Percentiles rank a stretch among this genome's conserved stretches.
phyloP scores from a whole-genome alignment of 2,797 vertebrate genomes.

The Silurus aristotelis region DNA sequence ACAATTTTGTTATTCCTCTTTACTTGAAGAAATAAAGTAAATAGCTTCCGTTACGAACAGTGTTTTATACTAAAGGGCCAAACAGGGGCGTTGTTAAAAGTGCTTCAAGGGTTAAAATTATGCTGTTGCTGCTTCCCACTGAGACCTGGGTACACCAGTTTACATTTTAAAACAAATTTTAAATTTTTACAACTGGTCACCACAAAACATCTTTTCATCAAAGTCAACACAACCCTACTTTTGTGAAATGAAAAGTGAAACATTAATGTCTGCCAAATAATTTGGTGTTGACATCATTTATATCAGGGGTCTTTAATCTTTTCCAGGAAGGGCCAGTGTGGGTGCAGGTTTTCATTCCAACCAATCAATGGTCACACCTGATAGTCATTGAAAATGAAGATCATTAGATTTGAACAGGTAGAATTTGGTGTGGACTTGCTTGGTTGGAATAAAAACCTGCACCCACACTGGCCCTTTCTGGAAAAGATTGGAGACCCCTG shows the following conservation, averaged over 20 bases:
- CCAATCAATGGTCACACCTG: no score
- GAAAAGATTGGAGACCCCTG: no score
- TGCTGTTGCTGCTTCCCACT: constrained; percentile 48
- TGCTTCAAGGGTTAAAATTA: constrained; percentile 70
- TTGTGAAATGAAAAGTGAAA: constrained; percentile 23
- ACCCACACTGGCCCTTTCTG: no score
- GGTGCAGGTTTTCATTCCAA: no score
- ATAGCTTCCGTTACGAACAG: constrained; percentile 79
- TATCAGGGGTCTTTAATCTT: no score
- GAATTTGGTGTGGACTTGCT: no score
- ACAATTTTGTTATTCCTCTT: constrained; percentile 79
- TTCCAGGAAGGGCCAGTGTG: no score
- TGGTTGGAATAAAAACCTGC: no score
- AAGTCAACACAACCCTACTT: constrained; percentile 1
- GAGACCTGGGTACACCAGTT: constrained; percentile 25
- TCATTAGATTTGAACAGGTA: no score
- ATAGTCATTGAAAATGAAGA: no score
- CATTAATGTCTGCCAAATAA: constrained; percentile 28
- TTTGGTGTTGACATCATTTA: constrained; percentile 1
- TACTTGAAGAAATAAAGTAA: constrained; percentile 75
- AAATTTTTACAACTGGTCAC: constrained; percentile 35
- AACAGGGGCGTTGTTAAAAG: constrained; percentile 71
- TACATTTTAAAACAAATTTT: constrained; percentile 27
- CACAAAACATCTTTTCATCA: constrained; percentile 28
- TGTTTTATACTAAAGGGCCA: constrained; percentile 76